phyloP scores from a whole-genome alignment of 2,797 vertebrate species.

The Cynopterus sphinx region DNA sequence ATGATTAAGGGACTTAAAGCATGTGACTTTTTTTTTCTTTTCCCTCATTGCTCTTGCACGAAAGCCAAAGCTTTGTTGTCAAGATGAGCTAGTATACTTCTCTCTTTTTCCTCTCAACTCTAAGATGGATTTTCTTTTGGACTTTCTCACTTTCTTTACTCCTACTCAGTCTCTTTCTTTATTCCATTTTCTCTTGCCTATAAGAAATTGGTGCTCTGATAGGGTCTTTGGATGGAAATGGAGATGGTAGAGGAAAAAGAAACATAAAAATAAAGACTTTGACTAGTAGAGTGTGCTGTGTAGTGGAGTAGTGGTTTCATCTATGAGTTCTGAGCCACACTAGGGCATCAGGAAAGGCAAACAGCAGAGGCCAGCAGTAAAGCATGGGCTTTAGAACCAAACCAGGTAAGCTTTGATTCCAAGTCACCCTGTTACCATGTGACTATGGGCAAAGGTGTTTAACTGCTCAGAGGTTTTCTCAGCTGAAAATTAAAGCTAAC shows the following conservation, averaged over 20 bases:
- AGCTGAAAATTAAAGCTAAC: not conserved
- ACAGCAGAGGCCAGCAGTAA: not conserved
- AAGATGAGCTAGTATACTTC: not conserved
- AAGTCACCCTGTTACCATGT: not conserved
- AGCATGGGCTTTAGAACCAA: not conserved
- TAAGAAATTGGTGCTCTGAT: not conserved
- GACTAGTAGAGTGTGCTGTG: not conserved
- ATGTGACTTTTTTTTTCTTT: not conserved
- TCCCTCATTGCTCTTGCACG: not conserved
- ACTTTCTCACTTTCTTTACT: not conserved
- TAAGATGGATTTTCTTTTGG: not conserved
- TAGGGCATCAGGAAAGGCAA: not conserved
- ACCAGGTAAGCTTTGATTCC: not conserved
- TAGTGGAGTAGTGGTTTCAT: not conserved
- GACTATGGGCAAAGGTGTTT: not conserved
- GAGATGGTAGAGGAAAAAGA: not conserved
- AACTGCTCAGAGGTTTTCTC: not conserved
- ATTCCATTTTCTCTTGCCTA: not conserved
- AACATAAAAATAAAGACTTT: not conserved
- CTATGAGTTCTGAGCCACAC: not conserved
- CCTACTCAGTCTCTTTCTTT: not conserved
- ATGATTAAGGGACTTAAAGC: slow-evolving; percentile 39
- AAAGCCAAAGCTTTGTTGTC: not conserved
- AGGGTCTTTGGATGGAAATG: not conserved
- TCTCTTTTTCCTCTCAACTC: not conserved